Evolutionary conservation across 2,888 invertebrate species (phyloP).

Genomic region (Aromia moschata): DNA sequence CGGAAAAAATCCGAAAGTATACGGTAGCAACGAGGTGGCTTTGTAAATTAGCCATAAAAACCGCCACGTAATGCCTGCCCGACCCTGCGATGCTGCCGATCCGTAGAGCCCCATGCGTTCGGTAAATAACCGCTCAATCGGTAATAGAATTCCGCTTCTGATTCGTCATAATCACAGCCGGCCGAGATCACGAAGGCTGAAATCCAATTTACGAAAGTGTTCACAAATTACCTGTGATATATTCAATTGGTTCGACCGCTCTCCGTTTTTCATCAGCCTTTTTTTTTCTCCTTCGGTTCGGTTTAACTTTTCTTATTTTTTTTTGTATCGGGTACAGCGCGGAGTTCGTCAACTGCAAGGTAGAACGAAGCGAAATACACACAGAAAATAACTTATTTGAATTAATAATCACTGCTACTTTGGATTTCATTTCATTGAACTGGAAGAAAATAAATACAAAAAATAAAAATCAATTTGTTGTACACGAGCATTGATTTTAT

Average conservation of each 20-base stretch:
- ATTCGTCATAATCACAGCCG: constrained; percentile 47
- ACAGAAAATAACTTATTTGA: too few relatives aligned
- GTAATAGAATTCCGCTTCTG: constrained; percentile 45
- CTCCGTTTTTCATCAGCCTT: constrained; percentile 25
- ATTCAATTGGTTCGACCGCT: constrained; percentile 40
- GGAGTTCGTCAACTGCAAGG: too few relatives aligned
- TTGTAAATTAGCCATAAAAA: constrained; percentile 48
- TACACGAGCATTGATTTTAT: too few relatives aligned
- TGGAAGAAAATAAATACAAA: too few relatives aligned
- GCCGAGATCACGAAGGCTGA: constrained; percentile 44
- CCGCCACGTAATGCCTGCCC: constrained; percentile 47
- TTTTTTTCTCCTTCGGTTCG: not conserved
- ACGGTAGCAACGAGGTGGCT: constrained; percentile 49
- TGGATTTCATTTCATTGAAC: too few relatives aligned
- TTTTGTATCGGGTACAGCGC: too few relatives aligned
- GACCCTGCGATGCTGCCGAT: constrained; percentile 15
- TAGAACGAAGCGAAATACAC: too few relatives aligned
- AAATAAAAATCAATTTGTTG: too few relatives aligned
- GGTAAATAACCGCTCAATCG: constrained; percentile 45
- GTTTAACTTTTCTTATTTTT: not conserved
- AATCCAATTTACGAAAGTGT: constrained; percentile 54
- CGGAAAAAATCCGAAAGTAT: constrained; percentile 32
- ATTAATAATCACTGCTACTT: too few relatives aligned
- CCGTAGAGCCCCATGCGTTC: constrained; percentile 30
- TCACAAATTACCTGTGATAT: constrained; percentile 52